Base-by-base conservation (phyloP, 2,797 vertebrate genomes). In the Malurus splendens region DNA sequence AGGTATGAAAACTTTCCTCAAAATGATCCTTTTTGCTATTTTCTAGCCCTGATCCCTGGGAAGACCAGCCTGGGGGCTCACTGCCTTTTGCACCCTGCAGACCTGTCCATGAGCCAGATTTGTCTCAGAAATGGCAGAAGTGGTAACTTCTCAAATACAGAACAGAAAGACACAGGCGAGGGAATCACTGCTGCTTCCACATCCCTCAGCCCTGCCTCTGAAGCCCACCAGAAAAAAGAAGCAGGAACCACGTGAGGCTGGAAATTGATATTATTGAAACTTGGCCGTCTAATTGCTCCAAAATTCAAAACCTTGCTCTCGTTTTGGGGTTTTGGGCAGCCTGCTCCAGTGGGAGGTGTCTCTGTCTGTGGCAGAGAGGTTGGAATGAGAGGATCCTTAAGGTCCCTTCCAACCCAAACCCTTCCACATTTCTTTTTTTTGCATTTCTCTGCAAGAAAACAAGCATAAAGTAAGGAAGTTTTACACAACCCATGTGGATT, bases 131-230 rank as follows among this genome's bases (percentile, higher is more conserved):
- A 36, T 36, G 36, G 86, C 93, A 95, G 94, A 95, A 94, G 89
- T 95, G 89, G 91, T 90, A 88, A 83, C 68, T 33, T 59, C 62
- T 92, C 22, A 61, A 87, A 94, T 95, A 95, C 91, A 96, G 94
- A 97, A 96, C 76, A 36, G 92, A 96, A 96, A 97, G 93, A 72
- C 55, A 11, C 79, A 51, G 33, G 45, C 18, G 1, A 92, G 71
- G 91, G 94, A 96, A 93, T 95, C 72, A 75, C 85, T 16, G 32
- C 4, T 68, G 87, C 75, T 82, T 93, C 89, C 92, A 95, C 93
- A 90, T 92, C 57, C 83, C 72, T 71, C 30, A 15, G 67, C 50
- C 47, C 85, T 72, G 73, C 55, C 30, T 60, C 45, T 18, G 52
- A 84, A 84, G 41, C 27, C 22, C n/a, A 1, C 18, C 18, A 56